phyloP scores from a whole-genome alignment of 2,888 invertebrate genomes.

The Sylvicola fuscatus region DNA sequence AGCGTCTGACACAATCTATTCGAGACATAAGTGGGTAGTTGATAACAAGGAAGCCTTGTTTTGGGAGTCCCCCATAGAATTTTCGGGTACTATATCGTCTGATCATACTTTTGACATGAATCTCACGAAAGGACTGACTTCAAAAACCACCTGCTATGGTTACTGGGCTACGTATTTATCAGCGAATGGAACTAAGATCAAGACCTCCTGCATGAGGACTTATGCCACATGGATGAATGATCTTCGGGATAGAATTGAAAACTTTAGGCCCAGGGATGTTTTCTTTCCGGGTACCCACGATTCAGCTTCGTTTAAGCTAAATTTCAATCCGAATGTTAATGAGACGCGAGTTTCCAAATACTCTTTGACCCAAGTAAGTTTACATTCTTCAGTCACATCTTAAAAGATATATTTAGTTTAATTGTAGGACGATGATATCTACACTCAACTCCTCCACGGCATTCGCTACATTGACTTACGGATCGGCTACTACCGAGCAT shows the following conservation, averaged over 20 bases:
- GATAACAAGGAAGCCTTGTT: conserved; percentile 18
- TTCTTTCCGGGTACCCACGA: conserved; percentile 53
- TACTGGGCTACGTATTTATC: conserved; percentile 23
- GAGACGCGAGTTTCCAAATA: conserved; percentile 28
- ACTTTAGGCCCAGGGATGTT: conserved; percentile 28
- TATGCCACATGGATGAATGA: conserved; percentile 38
- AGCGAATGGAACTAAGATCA: conserved; percentile 17
- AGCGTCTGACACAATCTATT: neutral
- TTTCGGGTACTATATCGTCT: conserved; percentile 20
- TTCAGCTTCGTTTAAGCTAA: conserved; percentile 33
- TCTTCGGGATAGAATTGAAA: conserved; percentile 23
- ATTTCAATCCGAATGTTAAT: conserved; percentile 18
- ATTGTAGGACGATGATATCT: conserved; percentile 35
- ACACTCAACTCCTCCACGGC: conserved; percentile 36
- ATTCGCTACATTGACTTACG: conserved; percentile 38
- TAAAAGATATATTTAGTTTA: conserved; percentile 2
- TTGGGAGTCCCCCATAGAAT: conserved; percentile 11
- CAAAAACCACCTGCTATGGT: conserved; percentile 19
- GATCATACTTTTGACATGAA: conserved; percentile 19
- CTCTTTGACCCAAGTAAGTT: conserved; percentile 28
- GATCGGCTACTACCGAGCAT: conserved; percentile 28
- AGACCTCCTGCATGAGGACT: conserved; percentile 28
- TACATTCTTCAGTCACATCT: too few relatives aligned
- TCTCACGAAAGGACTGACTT: conserved; percentile 14
- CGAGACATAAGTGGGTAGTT: conserved; percentile 11